Evolutionary conservation across 2,888 invertebrate species (phyloP), one percentile per base, ranked within the genome.

Genomic region (Epirrhoe tristata): DNA sequence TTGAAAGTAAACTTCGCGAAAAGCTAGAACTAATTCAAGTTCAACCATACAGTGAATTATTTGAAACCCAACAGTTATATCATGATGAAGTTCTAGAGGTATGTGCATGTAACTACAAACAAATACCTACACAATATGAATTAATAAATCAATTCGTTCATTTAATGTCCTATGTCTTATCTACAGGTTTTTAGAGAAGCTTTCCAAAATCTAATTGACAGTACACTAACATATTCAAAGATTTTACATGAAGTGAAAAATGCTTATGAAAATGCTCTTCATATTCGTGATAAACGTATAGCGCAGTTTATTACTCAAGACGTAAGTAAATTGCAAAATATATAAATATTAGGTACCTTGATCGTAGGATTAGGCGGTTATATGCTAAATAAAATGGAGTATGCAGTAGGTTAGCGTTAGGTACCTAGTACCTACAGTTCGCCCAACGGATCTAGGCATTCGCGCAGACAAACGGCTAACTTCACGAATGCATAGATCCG

Each of bases 171-270:
- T 24, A 24, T 43, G 1, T 43, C 12, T 48, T 43, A 34, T 12
- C 84, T 83, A 31, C 78, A 93, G 92, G 80, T 93, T 65, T 92
- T 89, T 73, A 82, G 79, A 75, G 84, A 89, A 70, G 93, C 88
- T 10, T 90, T 93, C 67, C 74, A 74, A 17, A 74, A 74, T 10
- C 75, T 94, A 51, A 87, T 93, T 55, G 67, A 81, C 10, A 81
- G 80, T 62, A 81, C 91, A 53, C 73, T 85, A 6, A 92, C 93
- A 1, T 88, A 86, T 73, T 87, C 91, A 17, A 79, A 77, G 39
- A 77, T 93, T 50, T 77, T 94, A 0, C 72, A 55, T 39, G 79
- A 87, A 64, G 89, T 94, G 31, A 92, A 88, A 79, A 77, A 75
- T 61, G 86, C 91, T 0, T 94, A 93, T 67, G 93, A 94, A 69